phyloP scores from a whole-genome alignment of 2,113 vertebrate species.

The Oncorhynchus tshawytscha region DNA sequence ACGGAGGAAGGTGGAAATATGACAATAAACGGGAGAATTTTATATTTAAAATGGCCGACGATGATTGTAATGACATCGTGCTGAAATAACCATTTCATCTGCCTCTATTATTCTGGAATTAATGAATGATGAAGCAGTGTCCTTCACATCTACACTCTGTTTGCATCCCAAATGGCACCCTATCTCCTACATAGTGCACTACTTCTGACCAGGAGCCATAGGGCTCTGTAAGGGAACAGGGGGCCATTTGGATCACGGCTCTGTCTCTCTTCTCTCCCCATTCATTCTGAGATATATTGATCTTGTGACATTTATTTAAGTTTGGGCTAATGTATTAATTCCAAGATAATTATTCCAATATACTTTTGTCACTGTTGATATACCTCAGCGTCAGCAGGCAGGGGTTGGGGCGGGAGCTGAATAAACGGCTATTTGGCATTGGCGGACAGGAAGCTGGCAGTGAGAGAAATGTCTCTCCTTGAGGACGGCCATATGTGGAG shows the following conservation, averaged over 20 bases:
- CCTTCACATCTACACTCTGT: constrained; percentile 82
- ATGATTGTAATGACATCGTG: constrained; percentile 85
- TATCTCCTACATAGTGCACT: too few species aligned
- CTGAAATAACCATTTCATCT: constrained; percentile 97
- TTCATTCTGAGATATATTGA: constrained; percentile 89
- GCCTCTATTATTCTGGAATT: constrained; percentile 92
- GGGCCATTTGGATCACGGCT: constrained; percentile 42
- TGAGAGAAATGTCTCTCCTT: constrained; percentile 84
- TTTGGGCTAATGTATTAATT: constrained; percentile 97
- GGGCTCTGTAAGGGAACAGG: too few species aligned
- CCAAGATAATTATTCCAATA: constrained; percentile 97
- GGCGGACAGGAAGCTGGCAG: constrained; percentile 79
- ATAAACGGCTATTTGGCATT: constrained; percentile 88
- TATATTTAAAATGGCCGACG: constrained; percentile 87
- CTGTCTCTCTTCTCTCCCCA: constrained; percentile 73
- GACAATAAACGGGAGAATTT: constrained; percentile 83
- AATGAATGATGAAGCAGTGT: constrained; percentile 93
- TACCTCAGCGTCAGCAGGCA: constrained; percentile 87
- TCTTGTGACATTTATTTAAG: constrained; percentile 95
- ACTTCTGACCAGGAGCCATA: too few species aligned
- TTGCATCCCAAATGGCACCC: too few species aligned
- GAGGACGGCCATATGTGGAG: constrained; percentile 72
- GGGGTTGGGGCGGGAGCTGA: constrained; percentile 54
- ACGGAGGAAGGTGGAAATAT: constrained; percentile 61
- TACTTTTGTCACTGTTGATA: constrained; percentile 98